Evolutionary conservation across 2,797 vertebrate genomes (phyloP).

Genomic region (Pampus argenteus): DNA sequence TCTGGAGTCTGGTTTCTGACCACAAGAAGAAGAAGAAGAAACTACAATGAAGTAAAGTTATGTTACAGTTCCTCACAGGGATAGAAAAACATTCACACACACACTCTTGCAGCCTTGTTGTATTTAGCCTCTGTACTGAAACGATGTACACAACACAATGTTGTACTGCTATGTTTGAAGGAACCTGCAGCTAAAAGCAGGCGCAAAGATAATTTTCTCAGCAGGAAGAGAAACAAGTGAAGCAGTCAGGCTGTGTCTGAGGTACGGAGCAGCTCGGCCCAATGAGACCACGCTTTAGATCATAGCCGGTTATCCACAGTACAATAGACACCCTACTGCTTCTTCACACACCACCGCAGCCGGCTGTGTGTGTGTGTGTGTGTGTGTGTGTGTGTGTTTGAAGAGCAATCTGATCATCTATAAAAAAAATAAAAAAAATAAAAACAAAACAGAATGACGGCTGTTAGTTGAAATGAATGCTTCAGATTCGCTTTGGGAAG

Average conservation of each 20-base stretch:
- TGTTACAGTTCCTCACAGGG: constrained; percentile 11
- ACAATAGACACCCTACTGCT: constrained; percentile 1
- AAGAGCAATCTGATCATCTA: constrained; percentile 3
- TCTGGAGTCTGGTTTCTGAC: background rate
- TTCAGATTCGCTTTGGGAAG: constrained; percentile 23
- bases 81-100: background rate
- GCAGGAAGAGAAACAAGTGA: constrained; percentile 31
- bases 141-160: background rate
- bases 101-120: background rate
- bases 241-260: background rate
- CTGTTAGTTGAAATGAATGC: constrained; percentile 8
- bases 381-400: too few relatives aligned
- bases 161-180: background rate
- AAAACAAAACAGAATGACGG: constrained; percentile 5
- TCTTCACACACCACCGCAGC: constrained; percentile 19
- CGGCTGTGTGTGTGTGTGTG: background rate
- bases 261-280: background rate
- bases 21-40: background rate
- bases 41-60: background rate
- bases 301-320: constrained; percentile 27
- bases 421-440: background rate
- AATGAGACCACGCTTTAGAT: constrained; percentile 28
- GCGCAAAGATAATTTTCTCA: constrained; percentile 21
- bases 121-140: constrained; percentile 7
- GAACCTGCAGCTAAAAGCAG: background rate